Evolutionary conservation across 2,113 vertebrate species (phyloP).

Genomic region (Taxidea taxus): DNA sequence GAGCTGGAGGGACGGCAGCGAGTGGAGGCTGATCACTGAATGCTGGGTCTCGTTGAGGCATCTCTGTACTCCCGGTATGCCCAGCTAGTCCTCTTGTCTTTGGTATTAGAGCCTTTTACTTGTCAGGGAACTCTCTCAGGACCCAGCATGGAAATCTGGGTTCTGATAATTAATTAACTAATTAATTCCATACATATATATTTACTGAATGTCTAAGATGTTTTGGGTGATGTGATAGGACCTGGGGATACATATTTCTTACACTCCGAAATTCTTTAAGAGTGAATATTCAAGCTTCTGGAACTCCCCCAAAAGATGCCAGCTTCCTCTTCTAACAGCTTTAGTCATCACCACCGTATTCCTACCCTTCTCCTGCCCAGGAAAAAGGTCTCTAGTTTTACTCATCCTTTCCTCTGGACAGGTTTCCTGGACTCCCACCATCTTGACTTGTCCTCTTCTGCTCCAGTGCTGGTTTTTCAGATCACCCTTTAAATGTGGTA

Average conservation of each 20-base stretch:
- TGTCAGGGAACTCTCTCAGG: neutral
- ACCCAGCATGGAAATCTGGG: neutral
- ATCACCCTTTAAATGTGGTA: neutral
- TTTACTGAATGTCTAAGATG: neutral
- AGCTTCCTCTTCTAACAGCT: neutral
- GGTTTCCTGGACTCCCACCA: neutral
- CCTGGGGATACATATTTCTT: neutral
- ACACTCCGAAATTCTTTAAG: neutral
- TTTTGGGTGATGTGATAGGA: neutral
- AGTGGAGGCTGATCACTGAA: neutral
- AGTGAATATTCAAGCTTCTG: neutral
- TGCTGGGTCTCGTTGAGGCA: neutral
- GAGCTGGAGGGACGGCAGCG: neutral
- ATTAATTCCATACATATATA: neutral
- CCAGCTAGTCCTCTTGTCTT: neutral
- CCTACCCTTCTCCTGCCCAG: neutral
- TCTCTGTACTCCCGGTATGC: fast-evolving
- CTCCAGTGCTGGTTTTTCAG: neutral
- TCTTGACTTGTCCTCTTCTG: neutral
- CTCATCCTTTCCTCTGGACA: neutral
- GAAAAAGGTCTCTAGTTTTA: neutral
- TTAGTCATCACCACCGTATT: neutral
- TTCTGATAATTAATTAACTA: neutral
- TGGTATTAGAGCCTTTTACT: neutral
- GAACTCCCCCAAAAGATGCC: neutral